phyloP scores from a whole-genome alignment of 2,113 vertebrate genomes.

The Myrmecophaga tridactyla region DNA sequence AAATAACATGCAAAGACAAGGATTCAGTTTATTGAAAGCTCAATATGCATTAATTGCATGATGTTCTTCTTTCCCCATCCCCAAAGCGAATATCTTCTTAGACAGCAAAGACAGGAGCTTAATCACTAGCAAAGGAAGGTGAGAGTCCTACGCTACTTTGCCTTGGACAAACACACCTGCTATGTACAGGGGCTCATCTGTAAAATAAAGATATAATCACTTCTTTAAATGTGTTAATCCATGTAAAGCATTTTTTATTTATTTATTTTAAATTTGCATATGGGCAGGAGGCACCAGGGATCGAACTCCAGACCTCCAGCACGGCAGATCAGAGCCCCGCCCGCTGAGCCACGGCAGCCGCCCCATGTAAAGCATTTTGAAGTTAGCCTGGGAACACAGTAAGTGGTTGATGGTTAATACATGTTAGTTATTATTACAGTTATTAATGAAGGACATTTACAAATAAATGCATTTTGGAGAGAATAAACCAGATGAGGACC shows the following conservation, averaged over 20 bases:
- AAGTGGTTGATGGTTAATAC: background rate
- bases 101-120: background rate
- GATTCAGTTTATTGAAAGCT: constrained; percentile 14
- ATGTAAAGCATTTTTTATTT: background rate
- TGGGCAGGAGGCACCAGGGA: no score
- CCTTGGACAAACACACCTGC: background rate
- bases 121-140: background rate
- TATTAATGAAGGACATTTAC: background rate
- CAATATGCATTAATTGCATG: background rate
- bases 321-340: no score
- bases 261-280: no score
- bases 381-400: background rate
- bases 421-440: background rate
- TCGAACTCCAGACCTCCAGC: no score
- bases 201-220: background rate
- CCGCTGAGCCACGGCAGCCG: no score
- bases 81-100: background rate
- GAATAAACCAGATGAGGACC: background rate
- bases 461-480: background rate
- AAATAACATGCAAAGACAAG: constrained; percentile 23
- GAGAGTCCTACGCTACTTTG: background rate
- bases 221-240: background rate
- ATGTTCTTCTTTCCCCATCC: background rate
- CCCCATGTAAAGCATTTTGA: background rate
- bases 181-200: background rate